These are phyloP conservation scores for Ellobium chinense DNA, from an alignment of 2,888 invertebrate species.

Conservation along the genomic window DNA sequence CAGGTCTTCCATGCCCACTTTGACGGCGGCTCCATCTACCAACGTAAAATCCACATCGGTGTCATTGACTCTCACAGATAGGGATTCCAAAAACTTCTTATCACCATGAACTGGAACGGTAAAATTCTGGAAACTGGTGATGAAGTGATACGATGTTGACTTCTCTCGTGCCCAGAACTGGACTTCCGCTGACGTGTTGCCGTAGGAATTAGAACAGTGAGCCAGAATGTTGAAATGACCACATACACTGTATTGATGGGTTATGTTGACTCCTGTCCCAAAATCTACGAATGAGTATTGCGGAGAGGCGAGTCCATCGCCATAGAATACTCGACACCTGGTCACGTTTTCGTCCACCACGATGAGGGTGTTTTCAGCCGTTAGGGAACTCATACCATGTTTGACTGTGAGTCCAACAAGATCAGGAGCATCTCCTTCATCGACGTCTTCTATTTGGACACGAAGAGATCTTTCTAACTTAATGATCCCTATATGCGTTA, in stretches of 20 bases:
- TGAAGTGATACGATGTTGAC: constrained; percentile 56
- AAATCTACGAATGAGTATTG: constrained; percentile 44
- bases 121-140: constrained; percentile 46
- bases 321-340: constrained; percentile 59
- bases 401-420: constrained; percentile 55
- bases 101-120: constrained; percentile 53
- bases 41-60: constrained; percentile 20
- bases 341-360: constrained; percentile 56
- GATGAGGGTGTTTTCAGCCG: constrained; percentile 53
- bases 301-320: constrained; percentile 50
- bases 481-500: constrained; percentile 57
- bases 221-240: constrained; percentile 65
- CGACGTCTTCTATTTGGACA: constrained; percentile 61
- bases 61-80: constrained; percentile 39
- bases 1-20: neutral
- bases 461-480: constrained; percentile 49
- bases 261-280: constrained; percentile 44
- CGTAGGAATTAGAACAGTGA: constrained; percentile 67
- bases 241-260: constrained; percentile 56
- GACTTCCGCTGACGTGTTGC: constrained; percentile 52
- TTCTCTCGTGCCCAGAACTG: constrained; percentile 58
- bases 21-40: neutral
- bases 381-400: constrained; percentile 48
- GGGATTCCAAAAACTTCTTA: constrained; percentile 49
- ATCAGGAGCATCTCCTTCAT: constrained; percentile 64